Evolutionary conservation across 1,140 invertebrate genomes (phyloP).

Genomic region (Aphelinus certus): DNA sequence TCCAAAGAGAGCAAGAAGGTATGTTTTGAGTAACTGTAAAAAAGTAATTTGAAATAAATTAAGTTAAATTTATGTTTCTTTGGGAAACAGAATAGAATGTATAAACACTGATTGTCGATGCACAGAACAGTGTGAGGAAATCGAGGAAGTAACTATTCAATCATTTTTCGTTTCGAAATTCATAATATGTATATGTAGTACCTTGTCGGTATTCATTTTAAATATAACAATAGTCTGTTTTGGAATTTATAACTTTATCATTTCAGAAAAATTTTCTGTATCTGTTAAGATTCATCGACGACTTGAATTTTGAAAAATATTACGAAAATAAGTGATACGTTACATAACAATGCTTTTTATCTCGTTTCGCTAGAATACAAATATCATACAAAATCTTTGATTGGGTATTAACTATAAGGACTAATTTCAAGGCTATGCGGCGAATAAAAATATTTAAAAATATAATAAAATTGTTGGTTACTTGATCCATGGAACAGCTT

Average conservation of each 20-base stretch:
- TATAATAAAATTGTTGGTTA: conserved; percentile 26
- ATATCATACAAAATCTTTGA: conserved; percentile 37
- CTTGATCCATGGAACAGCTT: conserved; percentile 18
- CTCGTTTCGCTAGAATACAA: conserved; percentile 41
- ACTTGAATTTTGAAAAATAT: neutral
- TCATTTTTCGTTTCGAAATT: no score
- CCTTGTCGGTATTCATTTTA: no score
- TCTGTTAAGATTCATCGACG: no score
- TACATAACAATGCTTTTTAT: conserved; percentile 47
- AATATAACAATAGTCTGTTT: no score
- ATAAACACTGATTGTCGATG: conserved; percentile 48
- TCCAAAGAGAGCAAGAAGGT: conserved; percentile 29
- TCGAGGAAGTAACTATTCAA: conserved; percentile 16
- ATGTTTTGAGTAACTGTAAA: conserved; percentile 13
- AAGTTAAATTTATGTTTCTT: conserved; percentile 37
- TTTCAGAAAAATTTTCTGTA: no score
- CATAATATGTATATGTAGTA: no score
- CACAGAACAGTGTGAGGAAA: conserved; percentile 44
- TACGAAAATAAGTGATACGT: conserved; percentile 24
- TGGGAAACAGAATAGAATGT: conserved; percentile 52
- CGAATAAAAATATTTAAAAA: conserved; percentile 61
- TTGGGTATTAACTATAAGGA: conserved; percentile 47
- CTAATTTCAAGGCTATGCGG: conserved; percentile 63
- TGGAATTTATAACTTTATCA: no score
- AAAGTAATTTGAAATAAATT: no score